Evolutionary conservation across 2,797 vertebrate species (phyloP), one percentile per base, ranked within the genome.

Genomic region (Eidolon dupreanum): DNA sequence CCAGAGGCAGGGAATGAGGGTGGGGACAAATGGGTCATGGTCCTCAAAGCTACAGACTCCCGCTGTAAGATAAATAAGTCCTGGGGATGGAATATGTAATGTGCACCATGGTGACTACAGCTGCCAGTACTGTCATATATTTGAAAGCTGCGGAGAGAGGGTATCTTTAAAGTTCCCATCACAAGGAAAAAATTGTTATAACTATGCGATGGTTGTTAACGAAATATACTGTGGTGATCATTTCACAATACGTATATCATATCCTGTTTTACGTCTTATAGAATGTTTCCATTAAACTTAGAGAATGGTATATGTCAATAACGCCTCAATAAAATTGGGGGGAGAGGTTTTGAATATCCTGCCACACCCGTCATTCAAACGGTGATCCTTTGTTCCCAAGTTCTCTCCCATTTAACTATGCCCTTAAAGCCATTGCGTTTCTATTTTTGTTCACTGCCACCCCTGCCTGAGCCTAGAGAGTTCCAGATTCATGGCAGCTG

Each of bases 291-390:
- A 46, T 46, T 46, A 46, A 46, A 46, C 43, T 46, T 3, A 46
- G 43, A 46, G 43, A 11, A 46, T 46, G 43, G 2, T 3, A 12
- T 46, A 12, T 46, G 43, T 46, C 43, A 12, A 11, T 11, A 46
- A 46, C 11, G 43, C 43, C 43, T 28, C n/a, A n/a, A 13, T 43
- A 81, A 81, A 61, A 43, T 28, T 28, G 4, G 5, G 9, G 57
- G 17, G 0, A 4, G 43, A 41, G 24, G 19, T 61, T 31, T 61
- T 12, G 28, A 78, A 26, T 20, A 31, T 38, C 16, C 59, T 5
- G 20, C 13, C n/a, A 2, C 5, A 12, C 11, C 8, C 5, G 0
- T 33, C n/a, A 0, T 1, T 8, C 43, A 49, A 65, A 28, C 7
- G n/a, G 15, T 16, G 13, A 49, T 33, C 63, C 55, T 38, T 9